Percentiles rank a stretch among this genome's conserved stretches.
phyloP scores from a whole-genome alignment of 2,113 vertebrate genomes.

The Accipiter cooperii region DNA sequence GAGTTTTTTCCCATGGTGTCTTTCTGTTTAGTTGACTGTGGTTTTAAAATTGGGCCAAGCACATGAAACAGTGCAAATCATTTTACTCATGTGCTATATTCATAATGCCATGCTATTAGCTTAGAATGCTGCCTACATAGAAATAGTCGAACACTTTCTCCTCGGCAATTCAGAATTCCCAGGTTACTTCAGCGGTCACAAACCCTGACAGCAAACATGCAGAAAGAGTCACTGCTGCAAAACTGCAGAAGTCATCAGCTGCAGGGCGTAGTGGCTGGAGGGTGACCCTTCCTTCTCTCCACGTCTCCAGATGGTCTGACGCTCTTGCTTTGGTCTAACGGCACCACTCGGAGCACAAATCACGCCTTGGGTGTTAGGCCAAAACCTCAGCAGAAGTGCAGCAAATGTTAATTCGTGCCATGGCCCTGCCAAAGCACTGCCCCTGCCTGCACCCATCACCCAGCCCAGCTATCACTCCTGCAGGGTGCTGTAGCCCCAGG shows the following conservation, averaged over 20 bases:
- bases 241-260: neutral
- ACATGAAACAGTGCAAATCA: neutral
- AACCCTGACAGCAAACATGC: neutral
- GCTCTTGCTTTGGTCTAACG: rapidly evolving
- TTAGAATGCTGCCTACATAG: neutral
- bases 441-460: too few relatives aligned
- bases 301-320: rapidly evolving
- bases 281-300: neutral
- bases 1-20: neutral
- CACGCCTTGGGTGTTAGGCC: neutral
- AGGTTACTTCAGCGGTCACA: neutral
- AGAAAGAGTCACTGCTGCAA: neutral
- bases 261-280: neutral
- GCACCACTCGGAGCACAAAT: rapidly evolving
- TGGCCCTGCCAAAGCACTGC: neutral
- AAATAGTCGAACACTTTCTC: neutral
- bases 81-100: neutral
- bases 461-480: neutral
- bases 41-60: neutral
- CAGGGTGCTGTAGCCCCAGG: neutral
- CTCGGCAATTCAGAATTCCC: neutral
- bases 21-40: neutral
- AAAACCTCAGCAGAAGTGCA: neutral
- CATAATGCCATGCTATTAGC: neutral
- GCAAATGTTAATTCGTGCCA: rapidly evolving